Conservation (phyloP, 2,888 invertebrate genomes). For the Leucophenga montana region DNA sequence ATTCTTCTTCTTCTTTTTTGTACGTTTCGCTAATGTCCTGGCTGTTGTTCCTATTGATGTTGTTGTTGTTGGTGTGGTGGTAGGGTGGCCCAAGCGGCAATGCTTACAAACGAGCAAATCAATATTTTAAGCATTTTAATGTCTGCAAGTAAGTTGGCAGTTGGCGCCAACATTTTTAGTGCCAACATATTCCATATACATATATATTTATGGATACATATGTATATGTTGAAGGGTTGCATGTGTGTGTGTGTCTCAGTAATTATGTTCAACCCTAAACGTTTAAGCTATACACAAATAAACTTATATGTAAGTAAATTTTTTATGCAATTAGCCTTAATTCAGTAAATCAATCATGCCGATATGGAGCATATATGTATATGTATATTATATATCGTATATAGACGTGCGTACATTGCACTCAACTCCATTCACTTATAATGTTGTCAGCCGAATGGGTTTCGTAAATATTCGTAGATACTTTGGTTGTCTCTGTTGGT, state of each 20-base stretch:
- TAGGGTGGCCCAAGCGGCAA: no score
- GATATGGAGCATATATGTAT: not conserved
- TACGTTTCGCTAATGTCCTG: not conserved
- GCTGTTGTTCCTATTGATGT: constrained; percentile 1
- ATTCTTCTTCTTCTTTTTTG: not conserved
- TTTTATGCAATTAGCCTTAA: constrained; percentile 63
- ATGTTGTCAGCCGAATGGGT: no score
- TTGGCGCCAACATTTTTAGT: constrained; percentile 52
- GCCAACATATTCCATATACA: not conserved
- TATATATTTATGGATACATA: not conserved
- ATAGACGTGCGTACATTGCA: not conserved
- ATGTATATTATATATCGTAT: not conserved
- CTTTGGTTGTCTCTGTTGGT: not conserved
- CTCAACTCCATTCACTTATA: not conserved
- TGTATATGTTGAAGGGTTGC: not conserved
- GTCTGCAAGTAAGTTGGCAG: constrained; percentile 58
- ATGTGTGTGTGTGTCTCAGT: not conserved
- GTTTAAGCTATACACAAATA: not conserved
- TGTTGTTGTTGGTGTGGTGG: constrained; percentile 10
- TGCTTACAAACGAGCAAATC: constrained; percentile 41
- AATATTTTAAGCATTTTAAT: constrained; percentile 65
- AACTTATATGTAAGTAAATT: constrained; percentile 23
- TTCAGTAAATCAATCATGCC: constrained; percentile 60
- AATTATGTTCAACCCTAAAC: constrained; percentile 21
- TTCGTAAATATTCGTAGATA: no score